Evolutionary conservation across 2,797 vertebrate genomes (phyloP).

Genomic region (Acomys russatus): DNA sequence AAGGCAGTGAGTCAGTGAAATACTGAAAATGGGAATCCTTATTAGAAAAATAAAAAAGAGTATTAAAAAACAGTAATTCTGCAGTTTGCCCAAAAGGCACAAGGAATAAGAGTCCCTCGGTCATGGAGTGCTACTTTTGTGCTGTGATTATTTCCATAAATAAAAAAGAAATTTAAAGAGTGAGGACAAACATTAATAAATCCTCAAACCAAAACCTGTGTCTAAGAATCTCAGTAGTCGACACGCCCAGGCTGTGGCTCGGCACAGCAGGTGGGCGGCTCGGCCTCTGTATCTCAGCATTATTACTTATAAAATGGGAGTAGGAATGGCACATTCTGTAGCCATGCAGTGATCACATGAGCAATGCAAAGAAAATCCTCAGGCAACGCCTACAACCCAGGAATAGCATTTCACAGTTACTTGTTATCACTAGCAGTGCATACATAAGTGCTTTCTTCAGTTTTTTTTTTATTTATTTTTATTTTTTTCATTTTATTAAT

Average conservation of each 20-base stretch:
- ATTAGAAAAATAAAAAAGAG: slow-evolving; percentile 50
- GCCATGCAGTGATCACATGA: neutral
- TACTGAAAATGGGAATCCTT: neutral
- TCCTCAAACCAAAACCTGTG: slow-evolving; percentile 2
- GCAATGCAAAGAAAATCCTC: neutral
- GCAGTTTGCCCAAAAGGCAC: neutral
- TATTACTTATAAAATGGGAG: neutral
- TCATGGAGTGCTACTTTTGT: neutral
- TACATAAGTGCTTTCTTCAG: neutral
- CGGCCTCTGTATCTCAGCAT: neutral
- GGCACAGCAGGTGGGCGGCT: neutral
- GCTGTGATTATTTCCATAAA: slow-evolving; percentile 43
- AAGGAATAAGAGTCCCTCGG: neutral
- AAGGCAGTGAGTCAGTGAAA: neutral
- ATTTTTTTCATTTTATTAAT: too few relatives aligned
- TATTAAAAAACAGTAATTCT: slow-evolving; percentile 5
- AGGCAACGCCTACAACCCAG: neutral
- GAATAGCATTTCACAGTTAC: neutral
- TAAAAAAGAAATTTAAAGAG: slow-evolving; percentile 3
- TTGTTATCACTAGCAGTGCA: neutral
- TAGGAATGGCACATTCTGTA: neutral
- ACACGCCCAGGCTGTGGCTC: neutral
- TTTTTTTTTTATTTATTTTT: too few relatives aligned
- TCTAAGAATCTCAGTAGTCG: neutral
- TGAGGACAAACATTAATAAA: neutral